A percentile compares a stretch with the other conserved stretches of the same genome.
phyloP scores from a whole-genome alignment of 1,140 invertebrate species.

The Eupeodes corollae region DNA sequence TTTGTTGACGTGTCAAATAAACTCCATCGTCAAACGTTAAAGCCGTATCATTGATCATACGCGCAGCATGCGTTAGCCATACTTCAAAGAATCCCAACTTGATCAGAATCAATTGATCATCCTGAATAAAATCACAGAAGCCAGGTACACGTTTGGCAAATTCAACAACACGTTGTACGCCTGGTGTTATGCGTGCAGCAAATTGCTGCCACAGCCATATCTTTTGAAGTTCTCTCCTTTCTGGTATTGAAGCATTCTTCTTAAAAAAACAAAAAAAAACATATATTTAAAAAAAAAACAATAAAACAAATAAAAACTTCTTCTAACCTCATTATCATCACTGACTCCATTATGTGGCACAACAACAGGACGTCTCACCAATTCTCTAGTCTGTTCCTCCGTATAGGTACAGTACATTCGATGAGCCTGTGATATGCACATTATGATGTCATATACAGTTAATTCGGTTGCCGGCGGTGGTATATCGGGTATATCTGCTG shows the following conservation, averaged over 20 bases:
- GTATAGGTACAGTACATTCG: slow-evolving; percentile 81
- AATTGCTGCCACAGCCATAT: slow-evolving; percentile 69
- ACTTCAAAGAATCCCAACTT: slow-evolving; percentile 95
- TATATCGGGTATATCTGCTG: slow-evolving; percentile 11
- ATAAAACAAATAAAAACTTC: not conserved
- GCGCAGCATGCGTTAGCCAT: slow-evolving; percentile 79
- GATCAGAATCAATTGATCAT: slow-evolving; percentile 88
- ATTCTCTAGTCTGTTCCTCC: slow-evolving; percentile 70
- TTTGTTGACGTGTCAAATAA: slow-evolving; percentile 69
- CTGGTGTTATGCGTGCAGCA: slow-evolving; percentile 66
- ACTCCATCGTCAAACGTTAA: slow-evolving; percentile 90
- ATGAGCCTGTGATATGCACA: slow-evolving; percentile 81
- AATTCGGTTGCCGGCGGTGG: slow-evolving; percentile 38
- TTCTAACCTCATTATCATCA: slow-evolving; percentile 7
- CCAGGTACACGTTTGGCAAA: slow-evolving; percentile 87
- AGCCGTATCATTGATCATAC: slow-evolving; percentile 66
- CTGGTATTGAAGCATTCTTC: slow-evolving; percentile 54
- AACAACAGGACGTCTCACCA: slow-evolving; percentile 42
- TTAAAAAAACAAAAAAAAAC: slow-evolving; percentile 22
- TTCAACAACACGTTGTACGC: slow-evolving; percentile 83
- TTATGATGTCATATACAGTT: slow-evolving; percentile 74
- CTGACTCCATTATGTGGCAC: slow-evolving; percentile 39
- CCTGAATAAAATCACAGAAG: slow-evolving; percentile 76
- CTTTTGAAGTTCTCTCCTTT: slow-evolving; percentile 53
- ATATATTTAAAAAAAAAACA: not conserved